These are phyloP conservation scores for Ciconia nigra DNA, from an alignment of 2,797 vertebrate species.

Conservation along the genomic window DNA sequence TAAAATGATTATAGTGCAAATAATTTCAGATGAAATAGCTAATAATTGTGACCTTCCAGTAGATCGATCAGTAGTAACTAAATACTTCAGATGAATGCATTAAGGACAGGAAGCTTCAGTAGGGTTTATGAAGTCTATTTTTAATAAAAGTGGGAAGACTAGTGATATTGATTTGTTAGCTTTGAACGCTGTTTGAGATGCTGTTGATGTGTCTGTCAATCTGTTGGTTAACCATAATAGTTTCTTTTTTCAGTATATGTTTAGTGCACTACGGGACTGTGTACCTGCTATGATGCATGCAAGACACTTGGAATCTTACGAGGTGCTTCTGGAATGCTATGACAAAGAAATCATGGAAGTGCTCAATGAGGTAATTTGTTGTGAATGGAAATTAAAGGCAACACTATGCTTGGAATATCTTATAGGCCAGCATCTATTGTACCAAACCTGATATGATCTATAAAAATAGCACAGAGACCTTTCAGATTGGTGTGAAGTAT, in stretches of 20 bases:
- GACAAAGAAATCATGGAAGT: constrained; percentile 95
- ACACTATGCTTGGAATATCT: background rate
- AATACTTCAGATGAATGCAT: background rate
- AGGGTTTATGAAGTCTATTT: background rate
- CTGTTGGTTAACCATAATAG: background rate
- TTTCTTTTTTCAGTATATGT: constrained; percentile 88
- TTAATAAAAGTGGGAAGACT: background rate
- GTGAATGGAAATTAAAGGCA: background rate
- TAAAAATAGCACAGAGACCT: background rate
- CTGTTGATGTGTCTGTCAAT: background rate
- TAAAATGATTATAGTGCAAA: background rate
- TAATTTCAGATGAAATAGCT: background rate
- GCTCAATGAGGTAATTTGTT: constrained; percentile 88
- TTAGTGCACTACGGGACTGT: constrained; percentile 92
- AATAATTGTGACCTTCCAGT: background rate
- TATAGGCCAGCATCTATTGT: background rate
- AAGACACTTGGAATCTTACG: constrained; percentile 90
- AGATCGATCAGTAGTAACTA: background rate
- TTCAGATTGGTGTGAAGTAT: background rate
- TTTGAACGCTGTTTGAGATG: background rate
- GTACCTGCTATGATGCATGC: constrained; percentile 91
- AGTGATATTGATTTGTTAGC: background rate
- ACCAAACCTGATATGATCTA: background rate
- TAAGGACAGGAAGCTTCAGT: background rate
- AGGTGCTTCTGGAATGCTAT: constrained; percentile 90